Conservation (phyloP, 2,113 vertebrate genomes). For the Oncorhynchus mykiss region DNA sequence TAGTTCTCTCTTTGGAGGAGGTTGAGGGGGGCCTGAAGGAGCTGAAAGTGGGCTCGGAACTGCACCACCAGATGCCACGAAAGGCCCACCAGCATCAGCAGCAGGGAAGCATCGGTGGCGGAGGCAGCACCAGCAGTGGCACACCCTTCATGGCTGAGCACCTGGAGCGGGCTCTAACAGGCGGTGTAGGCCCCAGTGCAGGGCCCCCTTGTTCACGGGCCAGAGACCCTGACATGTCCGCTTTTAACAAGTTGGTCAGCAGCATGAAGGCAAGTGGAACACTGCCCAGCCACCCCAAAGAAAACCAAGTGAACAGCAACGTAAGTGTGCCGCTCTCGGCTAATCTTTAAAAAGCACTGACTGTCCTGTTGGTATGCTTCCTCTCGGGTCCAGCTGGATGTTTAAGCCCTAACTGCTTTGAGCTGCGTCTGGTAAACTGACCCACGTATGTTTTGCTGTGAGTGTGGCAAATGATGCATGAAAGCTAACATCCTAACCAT, state of each 20-base stretch:
- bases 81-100: too few species aligned
- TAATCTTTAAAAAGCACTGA: not conserved
- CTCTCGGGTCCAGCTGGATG: not conserved
- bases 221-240: slow-evolving; percentile 94
- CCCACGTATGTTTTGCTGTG: not conserved
- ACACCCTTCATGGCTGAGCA: slow-evolving; percentile 94
- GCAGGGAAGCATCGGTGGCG: slow-evolving; percentile 73
- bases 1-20: slow-evolving; percentile 94
- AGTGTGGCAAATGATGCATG: slow-evolving; percentile 17
- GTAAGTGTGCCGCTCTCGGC: slow-evolving; percentile 64
- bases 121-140: slow-evolving; percentile 76
- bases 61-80: slow-evolving; percentile 33
- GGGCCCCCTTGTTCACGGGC: slow-evolving; percentile 31
- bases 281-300: slow-evolving; percentile 90
- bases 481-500: not conserved
- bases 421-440: not conserved
- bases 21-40: slow-evolving; percentile 93
- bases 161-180: slow-evolving; percentile 84
- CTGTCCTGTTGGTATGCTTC: too few species aligned
- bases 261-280: slow-evolving; percentile 99
- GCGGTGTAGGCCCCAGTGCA: slow-evolving; percentile 55
- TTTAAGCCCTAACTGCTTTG: not conserved
- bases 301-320: slow-evolving; percentile 67
- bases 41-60: slow-evolving; percentile 84
- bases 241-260: slow-evolving; percentile 96